phyloP scores from a whole-genome alignment of 2,888 invertebrate species.

The Lepidochitona cinerea region DNA sequence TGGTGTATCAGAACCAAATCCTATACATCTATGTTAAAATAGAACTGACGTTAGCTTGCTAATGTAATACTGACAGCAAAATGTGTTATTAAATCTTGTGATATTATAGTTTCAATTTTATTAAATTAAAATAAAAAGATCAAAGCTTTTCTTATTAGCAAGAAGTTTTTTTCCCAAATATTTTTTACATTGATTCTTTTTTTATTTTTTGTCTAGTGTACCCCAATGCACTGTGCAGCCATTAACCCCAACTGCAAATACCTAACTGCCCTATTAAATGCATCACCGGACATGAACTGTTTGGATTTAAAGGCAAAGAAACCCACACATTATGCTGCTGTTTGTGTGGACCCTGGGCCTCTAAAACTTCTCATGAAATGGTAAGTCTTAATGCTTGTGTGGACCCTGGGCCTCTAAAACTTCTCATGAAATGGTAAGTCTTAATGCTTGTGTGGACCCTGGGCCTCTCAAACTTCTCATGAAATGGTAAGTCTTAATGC shows the following conservation, averaged over 20 bases:
- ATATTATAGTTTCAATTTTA: too few relatives aligned
- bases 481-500: slow-evolving; percentile 51
- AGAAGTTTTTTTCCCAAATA: too few relatives aligned
- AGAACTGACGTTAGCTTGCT: too few relatives aligned
- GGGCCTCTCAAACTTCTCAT: slow-evolving; percentile 69
- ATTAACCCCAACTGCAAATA: slow-evolving; percentile 72
- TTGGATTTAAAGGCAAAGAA: slow-evolving; percentile 68
- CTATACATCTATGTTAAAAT: too few relatives aligned
- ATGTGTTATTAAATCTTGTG: too few relatives aligned
- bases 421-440: slow-evolving; percentile 52
- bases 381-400: slow-evolving; percentile 65
- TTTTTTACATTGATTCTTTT: too few relatives aligned
- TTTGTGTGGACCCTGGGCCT: slow-evolving; percentile 69
- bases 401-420: slow-evolving; percentile 68
- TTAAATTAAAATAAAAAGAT: too few relatives aligned
- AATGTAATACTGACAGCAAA: too few relatives aligned
- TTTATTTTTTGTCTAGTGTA: slow-evolving; percentile 39
- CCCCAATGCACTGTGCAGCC: slow-evolving; percentile 73
- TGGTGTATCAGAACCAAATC: too few relatives aligned
- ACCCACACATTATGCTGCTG: slow-evolving; percentile 73
- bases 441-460: slow-evolving; percentile 68
- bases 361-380: slow-evolving; percentile 65
- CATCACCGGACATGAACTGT: slow-evolving; percentile 69
- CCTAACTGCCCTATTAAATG: slow-evolving; percentile 64
- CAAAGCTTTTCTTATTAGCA: too few relatives aligned